Conservation (phyloP, 2,797 vertebrate species). For the Micromesistius poutassou region DNA sequence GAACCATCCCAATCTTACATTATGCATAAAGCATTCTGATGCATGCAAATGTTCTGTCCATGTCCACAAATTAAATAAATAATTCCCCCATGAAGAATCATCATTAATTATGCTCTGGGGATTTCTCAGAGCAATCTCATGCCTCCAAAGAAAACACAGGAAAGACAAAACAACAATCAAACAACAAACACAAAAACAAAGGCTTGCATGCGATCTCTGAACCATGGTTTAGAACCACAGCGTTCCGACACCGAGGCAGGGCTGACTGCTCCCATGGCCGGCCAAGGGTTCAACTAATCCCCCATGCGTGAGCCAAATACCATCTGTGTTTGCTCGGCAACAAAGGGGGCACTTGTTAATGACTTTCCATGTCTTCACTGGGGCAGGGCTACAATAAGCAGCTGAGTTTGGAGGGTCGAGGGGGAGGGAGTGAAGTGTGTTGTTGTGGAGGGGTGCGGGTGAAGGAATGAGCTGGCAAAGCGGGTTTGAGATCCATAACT, state of each 20-base stretch:
- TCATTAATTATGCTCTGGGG: neutral
- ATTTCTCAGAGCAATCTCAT: neutral
- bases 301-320: conserved; percentile 80
- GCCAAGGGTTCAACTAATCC: conserved; percentile 77
- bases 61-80: neutral
- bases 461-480: neutral
- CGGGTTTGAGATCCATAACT: no score
- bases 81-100: neutral
- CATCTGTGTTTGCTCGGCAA: conserved; percentile 82
- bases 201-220: neutral
- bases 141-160: neutral
- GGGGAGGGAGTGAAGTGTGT: conserved; percentile 30
- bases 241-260: conserved; percentile 46
- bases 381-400: conserved; percentile 43
- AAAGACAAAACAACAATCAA: neutral
- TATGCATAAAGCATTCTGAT: no score
- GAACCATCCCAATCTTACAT: no score
- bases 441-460: conserved; percentile 47
- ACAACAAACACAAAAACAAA: neutral
- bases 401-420: conserved; percentile 27
- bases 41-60: neutral
- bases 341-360: conserved; percentile 84
- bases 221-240: conserved; percentile 31
- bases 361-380: conserved; percentile 78
- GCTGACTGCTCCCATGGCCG: conserved; percentile 58